These are phyloP conservation scores for Hyppa rectilinea DNA, from an alignment of 2,888 invertebrate species.

Conservation along the genomic window DNA sequence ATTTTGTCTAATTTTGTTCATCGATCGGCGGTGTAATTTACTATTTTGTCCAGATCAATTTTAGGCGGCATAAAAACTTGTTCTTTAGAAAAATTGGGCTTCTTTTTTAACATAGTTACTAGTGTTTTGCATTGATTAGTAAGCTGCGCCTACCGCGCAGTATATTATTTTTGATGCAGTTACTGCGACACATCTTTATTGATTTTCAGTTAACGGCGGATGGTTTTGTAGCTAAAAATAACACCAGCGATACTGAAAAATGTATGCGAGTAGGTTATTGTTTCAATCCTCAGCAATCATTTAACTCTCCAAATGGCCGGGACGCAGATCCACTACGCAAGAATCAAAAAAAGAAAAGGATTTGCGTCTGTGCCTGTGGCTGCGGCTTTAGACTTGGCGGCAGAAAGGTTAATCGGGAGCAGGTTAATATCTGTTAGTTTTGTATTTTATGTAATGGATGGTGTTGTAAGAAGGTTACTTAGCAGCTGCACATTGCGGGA, in stretches of 20 bases:
- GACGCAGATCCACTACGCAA: conserved; percentile 39
- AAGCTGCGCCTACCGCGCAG: conserved; percentile 29
- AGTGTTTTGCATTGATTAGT: neutral
- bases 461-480: conserved; percentile 15
- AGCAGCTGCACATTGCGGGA: conserved; percentile 23
- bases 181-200: conserved; percentile 53
- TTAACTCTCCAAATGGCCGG: conserved; percentile 23
- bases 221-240: conserved; percentile 49
- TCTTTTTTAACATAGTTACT: neutral
- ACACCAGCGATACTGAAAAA: conserved; percentile 14
- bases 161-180: conserved; percentile 34
- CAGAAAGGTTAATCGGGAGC: conserved; percentile 30
- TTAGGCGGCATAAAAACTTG: neutral
- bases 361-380: conserved; percentile 31
- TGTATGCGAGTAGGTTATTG: conserved; percentile 20
- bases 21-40: conserved; percentile 47
- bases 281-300: conserved; percentile 23
- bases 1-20: conserved; percentile 28
- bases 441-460: conserved; percentile 23
- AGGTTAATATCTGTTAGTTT: conserved; percentile 46
- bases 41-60: neutral
- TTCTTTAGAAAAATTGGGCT: neutral
- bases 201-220: conserved; percentile 50
- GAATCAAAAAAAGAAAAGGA: conserved; percentile 28
- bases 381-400: conserved; percentile 45